Evolutionary conservation across 64 coral and sea anemone species (phyloP).

Genomic region (Montipora foliosa): DNA sequence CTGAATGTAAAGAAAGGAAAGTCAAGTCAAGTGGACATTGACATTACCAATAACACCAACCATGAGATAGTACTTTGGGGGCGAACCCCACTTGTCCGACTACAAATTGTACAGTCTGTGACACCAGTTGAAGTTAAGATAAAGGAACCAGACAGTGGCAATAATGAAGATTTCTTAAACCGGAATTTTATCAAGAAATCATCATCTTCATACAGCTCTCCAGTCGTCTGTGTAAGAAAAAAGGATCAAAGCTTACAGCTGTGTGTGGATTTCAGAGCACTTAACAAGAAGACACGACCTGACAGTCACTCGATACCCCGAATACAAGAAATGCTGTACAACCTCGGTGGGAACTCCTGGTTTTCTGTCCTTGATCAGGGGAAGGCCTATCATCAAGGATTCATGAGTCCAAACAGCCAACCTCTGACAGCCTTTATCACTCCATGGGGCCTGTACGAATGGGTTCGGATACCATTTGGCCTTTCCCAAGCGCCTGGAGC

Average conservation of each 20-base stretch:
- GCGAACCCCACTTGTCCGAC: background rate
- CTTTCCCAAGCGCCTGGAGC: conserved; percentile 52
- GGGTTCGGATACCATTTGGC: conserved; percentile 72
- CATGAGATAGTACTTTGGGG: background rate
- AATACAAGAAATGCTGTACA: conserved; percentile 66
- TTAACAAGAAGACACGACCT: conserved; percentile 62
- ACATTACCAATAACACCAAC: background rate
- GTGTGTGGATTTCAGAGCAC: conserved; percentile 62
- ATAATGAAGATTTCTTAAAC: conserved; percentile 66
- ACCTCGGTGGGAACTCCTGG: conserved; percentile 58
- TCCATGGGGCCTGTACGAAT: conserved; percentile 82
- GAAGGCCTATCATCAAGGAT: conserved; percentile 63
- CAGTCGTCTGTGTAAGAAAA: conserved; percentile 80
- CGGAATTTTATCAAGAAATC: conserved; percentile 64
- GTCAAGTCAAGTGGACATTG: background rate
- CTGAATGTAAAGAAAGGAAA: conserved; percentile 14
- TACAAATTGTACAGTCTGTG: conserved; percentile 3
- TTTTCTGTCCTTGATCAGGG: conserved; percentile 66
- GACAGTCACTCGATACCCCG: conserved; percentile 67
- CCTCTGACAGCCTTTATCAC: conserved; percentile 71
- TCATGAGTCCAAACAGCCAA: conserved; percentile 28
- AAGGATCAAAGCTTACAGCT: conserved; percentile 56
- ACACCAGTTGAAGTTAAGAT: conserved; percentile 33
- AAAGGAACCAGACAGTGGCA: background rate
- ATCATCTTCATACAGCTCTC: conserved; percentile 70